Base-by-base conservation (phyloP, 2,888 invertebrate genomes). In the Drosophila melanosoma region DNA sequence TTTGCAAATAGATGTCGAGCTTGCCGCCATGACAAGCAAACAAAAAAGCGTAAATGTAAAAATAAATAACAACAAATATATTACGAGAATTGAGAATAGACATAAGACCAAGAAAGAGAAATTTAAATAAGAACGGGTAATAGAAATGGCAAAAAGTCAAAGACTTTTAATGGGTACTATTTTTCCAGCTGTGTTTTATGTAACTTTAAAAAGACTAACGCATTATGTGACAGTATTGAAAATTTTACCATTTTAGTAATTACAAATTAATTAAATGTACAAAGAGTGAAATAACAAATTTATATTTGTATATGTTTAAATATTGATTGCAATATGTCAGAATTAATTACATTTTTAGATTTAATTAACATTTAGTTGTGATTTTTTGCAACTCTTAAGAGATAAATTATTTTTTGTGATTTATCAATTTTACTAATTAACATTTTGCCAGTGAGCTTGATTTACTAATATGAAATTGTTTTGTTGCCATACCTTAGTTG, bases 31-130 rank as follows among this genome's bases (percentile, higher is more conserved):
- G 69, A 35, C 76, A 62, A 52, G 53, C 79, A 79, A 78, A 75
- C 63, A 74, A 67, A 73, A 76, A 80, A 83, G 57, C 71, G 76
- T 76, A 83, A 83, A 79, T 81, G 85, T 81, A 72, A 70, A 85
- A 84, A 84, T 82, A 85, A 85, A 79, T 76, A 82, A 29, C 29
- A 71, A 74, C 87, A 81, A 73, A 74, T 62, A 72, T 67, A 65
- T 78, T 65, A 69, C 62, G 66, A 57, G 56, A 54, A 71, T 61
- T 38, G 53, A 56, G 69, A 66, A 66, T n/a, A 45, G 23, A 51
- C 60, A 36, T 23, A 59, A 45, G 45, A 60, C 56, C 29, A 8
- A 38, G 17, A 12, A 49, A 17, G 40, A 17, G 59, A 69, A 65
- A 49, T 35, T 23, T 29, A 26, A 26, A 51, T 53, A 23, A 32